Conservation (phyloP, 1,140 invertebrate genomes). For the Wiebesia pumilae region DNA sequence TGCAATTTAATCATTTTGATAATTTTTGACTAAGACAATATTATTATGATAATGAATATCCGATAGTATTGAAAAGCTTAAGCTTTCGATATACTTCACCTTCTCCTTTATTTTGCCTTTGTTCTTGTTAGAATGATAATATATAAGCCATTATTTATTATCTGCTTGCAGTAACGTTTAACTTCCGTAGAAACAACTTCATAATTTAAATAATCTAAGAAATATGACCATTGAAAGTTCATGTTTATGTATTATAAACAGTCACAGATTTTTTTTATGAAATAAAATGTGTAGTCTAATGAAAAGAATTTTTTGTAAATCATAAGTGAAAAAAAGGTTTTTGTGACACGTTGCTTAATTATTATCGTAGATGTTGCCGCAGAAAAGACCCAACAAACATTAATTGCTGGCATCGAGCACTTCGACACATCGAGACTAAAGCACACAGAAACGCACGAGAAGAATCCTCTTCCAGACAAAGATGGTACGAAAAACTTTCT, state of each 20-base stretch:
- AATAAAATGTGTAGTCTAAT: no score
- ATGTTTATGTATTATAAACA: no score
- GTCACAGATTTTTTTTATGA: no score
- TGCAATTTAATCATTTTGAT: conserved; percentile 32
- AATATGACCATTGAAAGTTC: no score
- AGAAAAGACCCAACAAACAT: conserved; percentile 89
- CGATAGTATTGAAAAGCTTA: not conserved
- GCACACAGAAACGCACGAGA: conserved; percentile 94
- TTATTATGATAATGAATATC: not conserved
- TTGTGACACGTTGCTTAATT: not conserved
- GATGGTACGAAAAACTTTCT: conserved; percentile 81
- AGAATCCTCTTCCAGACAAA: conserved; percentile 95
- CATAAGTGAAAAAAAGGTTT: not conserved
- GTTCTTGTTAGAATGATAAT: no score
- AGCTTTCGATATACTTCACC: not conserved
- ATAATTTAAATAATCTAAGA: no score
- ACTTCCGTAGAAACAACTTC: no score
- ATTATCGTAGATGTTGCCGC: conserved; percentile 83
- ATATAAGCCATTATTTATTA: no score
- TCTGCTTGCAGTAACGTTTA: no score
- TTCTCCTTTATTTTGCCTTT: not conserved
- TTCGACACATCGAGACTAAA: conserved; percentile 90
- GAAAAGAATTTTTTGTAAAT: no score
- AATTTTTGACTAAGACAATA: not conserved
- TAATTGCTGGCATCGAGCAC: conserved; percentile 89